Base-by-base conservation (phyloP, 2,113 vertebrate genomes). In the Sigmodon hispidus region DNA sequence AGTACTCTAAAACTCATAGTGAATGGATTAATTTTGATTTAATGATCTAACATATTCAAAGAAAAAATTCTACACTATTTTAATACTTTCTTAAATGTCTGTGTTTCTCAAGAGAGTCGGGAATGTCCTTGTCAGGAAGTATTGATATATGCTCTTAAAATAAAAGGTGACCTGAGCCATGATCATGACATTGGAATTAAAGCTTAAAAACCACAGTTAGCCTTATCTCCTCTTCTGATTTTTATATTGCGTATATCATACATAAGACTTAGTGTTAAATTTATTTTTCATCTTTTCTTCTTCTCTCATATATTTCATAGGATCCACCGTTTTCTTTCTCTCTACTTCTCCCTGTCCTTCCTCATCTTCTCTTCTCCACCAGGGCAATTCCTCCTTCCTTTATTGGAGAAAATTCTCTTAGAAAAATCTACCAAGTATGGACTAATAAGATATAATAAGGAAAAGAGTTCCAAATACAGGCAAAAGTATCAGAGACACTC, bases 201-300 rank as follows among this genome's bases (percentile, higher is more conserved):
- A 45, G 91, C 19, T 57, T 57, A 57, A 57, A 17, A 19, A 59
- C 17, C 17, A 59, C 57, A 19, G 57, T 59, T 89, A 95, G n/a
- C 9, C 55, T 4, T 43, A 59, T 50, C 91, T 21, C 9, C 12
- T 45, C 3, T 72, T 94, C 4, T 34, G 26, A 83, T 52, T 34
- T 45, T 73, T 81, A 29, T 92, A 69, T 70, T 0, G 45, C 69
- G 75, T 50, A 93, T 91, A 5, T 65, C 40, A 79, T 95, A 79
- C 55, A 91, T 1, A 70, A 67, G 92, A 77, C n/a, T 61, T 91
- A 89, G 26, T 79, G 69, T 59, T 92, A 89, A 94, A 96, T 96
- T 65, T 0, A 7, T 94, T 57, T 59, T n/a, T 65, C n/a, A 59
- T 59, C 15, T 59, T 59, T 59, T 59, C 17, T 59, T 59, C 17